Evolutionary conservation across 2,113 vertebrate genomes (phyloP).

Genomic region (Brachionichthys hirsutus): DNA sequence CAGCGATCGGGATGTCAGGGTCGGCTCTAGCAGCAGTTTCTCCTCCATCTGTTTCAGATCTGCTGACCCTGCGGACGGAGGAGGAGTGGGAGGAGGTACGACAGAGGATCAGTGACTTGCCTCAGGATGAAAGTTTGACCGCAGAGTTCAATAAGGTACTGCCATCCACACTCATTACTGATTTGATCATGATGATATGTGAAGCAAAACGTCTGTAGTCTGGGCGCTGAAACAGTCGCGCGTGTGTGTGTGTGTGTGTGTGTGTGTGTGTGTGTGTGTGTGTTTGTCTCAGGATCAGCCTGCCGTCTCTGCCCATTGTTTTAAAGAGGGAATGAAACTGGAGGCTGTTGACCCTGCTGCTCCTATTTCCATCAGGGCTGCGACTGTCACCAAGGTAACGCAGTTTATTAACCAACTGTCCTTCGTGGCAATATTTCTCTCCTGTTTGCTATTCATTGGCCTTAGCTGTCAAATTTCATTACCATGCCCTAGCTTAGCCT

Average conservation of each 20-base stretch:
- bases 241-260: conserved; percentile 23
- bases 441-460: conserved; percentile 7
- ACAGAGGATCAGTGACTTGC: conserved; percentile 81
- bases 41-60: conserved; percentile 74
- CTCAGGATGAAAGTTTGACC: conserved; percentile 84
- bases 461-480: background rate
- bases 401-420: conserved; percentile 23
- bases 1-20: background rate
- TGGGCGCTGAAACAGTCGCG: conserved; percentile 9
- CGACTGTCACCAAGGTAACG: conserved; percentile 91
- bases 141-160: conserved; percentile 89
- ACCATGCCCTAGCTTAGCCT: background rate
- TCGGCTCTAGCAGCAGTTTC: conserved; percentile 30
- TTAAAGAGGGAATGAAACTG: conserved; percentile 93
- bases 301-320: conserved; percentile 82
- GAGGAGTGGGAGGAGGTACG: conserved; percentile 89
- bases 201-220: background rate
- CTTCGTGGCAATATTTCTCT: conserved; percentile 10
- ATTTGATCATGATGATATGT: background rate
- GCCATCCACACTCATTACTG: background rate
- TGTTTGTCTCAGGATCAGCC: conserved; percentile 85
- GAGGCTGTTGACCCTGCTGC: conserved; percentile 90
- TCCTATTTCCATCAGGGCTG: conserved; percentile 92
- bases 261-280: conserved; percentile 8
- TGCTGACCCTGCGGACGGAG: conserved; percentile 83